A percentile compares a stretch with the other conserved stretches of the same genome.
Evolutionary conservation across 2,113 vertebrate genomes (phyloP).

Genomic region (Cephalopholis sonnerati): DNA sequence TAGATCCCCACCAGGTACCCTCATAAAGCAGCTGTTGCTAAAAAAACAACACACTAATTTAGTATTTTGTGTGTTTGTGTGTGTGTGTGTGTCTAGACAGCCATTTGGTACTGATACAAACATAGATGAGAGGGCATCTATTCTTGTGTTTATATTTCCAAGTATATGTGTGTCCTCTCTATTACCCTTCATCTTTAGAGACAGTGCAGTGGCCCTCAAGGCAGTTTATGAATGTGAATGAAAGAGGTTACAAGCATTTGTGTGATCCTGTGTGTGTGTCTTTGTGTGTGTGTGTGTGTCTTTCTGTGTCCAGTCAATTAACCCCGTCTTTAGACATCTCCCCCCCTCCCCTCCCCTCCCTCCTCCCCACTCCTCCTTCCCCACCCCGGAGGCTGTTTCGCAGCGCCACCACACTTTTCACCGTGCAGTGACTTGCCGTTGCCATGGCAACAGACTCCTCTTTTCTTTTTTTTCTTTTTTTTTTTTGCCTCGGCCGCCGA

Average conservation of each 20-base stretch:
- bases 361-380: constrained; percentile 29
- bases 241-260: constrained; percentile 17
- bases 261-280: constrained; percentile 25
- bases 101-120: not conserved
- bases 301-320: constrained; percentile 66
- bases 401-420: constrained; percentile 58
- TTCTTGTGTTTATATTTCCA: constrained; percentile 8
- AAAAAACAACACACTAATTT: not conserved
- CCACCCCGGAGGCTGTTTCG: constrained; percentile 42
- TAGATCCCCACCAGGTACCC: not conserved
- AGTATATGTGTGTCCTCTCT: constrained; percentile 29
- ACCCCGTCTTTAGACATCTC: constrained; percentile 52
- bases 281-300: constrained; percentile 28
- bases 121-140: constrained; percentile 1
- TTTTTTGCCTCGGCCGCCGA: constrained; percentile 34
- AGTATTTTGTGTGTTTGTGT: not conserved
- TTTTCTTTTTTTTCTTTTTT: constrained; percentile 19
- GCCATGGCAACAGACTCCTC: constrained; percentile 74
- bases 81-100: not conserved
- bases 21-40: not conserved
- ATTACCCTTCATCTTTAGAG: constrained; percentile 21
- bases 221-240: constrained; percentile 26
- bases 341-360: not conserved
- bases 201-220: constrained; percentile 7
- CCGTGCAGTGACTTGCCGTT: constrained; percentile 68